These are phyloP conservation scores for Drosophila arizonae DNA, from an alignment of 1,140 invertebrate genomes.

Conservation along the genomic window DNA sequence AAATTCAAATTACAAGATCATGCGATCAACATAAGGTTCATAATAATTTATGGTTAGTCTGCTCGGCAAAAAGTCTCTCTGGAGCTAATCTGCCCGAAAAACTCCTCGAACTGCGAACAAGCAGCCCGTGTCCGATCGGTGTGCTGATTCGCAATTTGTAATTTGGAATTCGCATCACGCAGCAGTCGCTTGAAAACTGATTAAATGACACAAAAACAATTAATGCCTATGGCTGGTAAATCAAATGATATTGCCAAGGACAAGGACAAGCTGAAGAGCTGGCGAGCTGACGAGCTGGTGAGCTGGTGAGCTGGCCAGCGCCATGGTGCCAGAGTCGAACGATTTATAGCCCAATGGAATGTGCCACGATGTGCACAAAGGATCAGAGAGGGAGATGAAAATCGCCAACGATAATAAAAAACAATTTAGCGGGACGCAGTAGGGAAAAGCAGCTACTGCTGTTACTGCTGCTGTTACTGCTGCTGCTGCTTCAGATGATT, in stretches of 20 bases:
- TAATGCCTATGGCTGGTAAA: conserved; percentile 68
- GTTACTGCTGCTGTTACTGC: conserved; percentile 1
- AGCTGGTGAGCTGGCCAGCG: conserved; percentile 42
- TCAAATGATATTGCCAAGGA: conserved; percentile 79
- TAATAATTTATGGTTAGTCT: no score
- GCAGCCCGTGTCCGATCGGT: not conserved
- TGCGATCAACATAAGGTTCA: no score
- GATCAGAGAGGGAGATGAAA: conserved; percentile 64
- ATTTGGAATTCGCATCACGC: conserved; percentile 61
- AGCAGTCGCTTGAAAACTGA: conserved; percentile 53
- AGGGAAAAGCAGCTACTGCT: conserved; percentile 25
- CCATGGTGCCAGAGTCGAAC: conserved; percentile 77
- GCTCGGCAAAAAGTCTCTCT: no score
- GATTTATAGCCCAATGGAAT: conserved; percentile 79
- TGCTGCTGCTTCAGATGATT: conserved; percentile 58
- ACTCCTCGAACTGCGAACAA: no score
- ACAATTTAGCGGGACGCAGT: conserved; percentile 41
- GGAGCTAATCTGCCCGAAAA: not conserved
- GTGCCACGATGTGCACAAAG: conserved; percentile 66
- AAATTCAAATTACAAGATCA: no score
- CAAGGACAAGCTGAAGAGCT: conserved; percentile 22
- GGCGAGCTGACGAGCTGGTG: conserved; percentile 35
- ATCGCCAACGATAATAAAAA: conserved; percentile 59
- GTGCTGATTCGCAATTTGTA: conserved; percentile 5
- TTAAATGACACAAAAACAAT: conserved; percentile 68